Conservation (phyloP, 2,113 vertebrate genomes). For the Scomber scombrus region DNA sequence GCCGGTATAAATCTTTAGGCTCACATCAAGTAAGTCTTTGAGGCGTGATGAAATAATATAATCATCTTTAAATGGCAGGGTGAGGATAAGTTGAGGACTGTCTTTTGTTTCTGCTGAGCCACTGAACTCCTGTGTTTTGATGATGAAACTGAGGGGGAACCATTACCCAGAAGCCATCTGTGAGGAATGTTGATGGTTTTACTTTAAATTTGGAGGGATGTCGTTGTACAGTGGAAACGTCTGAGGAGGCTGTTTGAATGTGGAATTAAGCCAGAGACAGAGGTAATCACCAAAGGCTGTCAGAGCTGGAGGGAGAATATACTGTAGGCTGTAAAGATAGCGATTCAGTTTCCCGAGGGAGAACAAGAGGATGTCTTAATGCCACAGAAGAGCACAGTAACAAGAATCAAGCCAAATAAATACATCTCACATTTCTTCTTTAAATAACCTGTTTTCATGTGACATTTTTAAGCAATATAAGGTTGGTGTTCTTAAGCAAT, state of each 20-base stretch:
- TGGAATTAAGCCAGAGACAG: background rate
- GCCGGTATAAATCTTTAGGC: constrained; percentile 72
- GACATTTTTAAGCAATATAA: no score
- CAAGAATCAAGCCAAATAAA: no score
- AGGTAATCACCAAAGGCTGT: background rate
- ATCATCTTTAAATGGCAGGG: constrained; percentile 57
- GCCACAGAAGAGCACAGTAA: background rate
- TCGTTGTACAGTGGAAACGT: background rate
- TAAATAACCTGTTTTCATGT: no score
- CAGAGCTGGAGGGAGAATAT: background rate
- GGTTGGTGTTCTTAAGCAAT: no score
- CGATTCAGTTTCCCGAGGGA: background rate
- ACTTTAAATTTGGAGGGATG: constrained; percentile 20
- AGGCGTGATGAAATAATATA: constrained; percentile 63
- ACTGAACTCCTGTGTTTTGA: constrained; percentile 40
- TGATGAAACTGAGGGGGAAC: constrained; percentile 43
- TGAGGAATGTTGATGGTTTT: constrained; percentile 10
- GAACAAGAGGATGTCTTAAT: background rate
- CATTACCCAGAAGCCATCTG: constrained; percentile 33
- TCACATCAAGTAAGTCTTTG: constrained; percentile 54
- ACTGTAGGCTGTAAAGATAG: background rate
- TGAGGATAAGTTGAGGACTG: constrained; percentile 32
- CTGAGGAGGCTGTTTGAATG: background rate
- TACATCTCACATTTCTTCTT: no score
- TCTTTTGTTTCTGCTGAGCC: constrained; percentile 68